Evolutionary conservation across 1,140 invertebrate species (phyloP), one percentile per base, ranked within the genome.

Genomic region (Sminthurinus signatus): DNA sequence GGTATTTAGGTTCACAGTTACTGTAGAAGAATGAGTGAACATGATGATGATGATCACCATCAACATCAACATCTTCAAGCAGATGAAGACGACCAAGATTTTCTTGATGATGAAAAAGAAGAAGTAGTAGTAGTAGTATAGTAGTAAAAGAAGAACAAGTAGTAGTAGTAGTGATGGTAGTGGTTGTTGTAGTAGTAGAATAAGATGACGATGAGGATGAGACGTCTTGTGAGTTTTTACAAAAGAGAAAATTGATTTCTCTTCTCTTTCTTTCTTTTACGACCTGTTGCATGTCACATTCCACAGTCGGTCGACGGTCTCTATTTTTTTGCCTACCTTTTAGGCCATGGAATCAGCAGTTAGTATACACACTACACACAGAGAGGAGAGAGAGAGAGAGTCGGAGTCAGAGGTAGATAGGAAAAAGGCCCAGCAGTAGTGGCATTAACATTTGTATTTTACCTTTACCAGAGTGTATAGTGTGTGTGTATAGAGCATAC

Each of bases 211-310:
- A 36, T 36, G 15, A 52, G 5, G 14, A 52, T 29, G 27, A 27
- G 23, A 52, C 14, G 15, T 17, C 10, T 52, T 52, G 19, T 27
- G 23, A 52, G 50, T 52, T 52, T 52, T 27, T 28, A 52, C 50
- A 27, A 52, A 52, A 52, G 50, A 23, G 50, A 52, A 52, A 52
- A 52, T 52, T 52, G 50, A 52, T 52, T 52, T 52, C 23, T 23
- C 23, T 23, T 52, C 44, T 48, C 50, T 52, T 52, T 52, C 50
- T 52, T 25, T 52, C 50, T 52, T 52, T 52, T 52, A 52, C 50
- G 50, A 52, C 50, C 50, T 52, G 50, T 52, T 52, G 50, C 50
- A 52, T 52, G 46, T 25, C 50, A 52, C 50, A 52, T 52, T 52
- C 50, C 50, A 19, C 23, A 15, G 50, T 23, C 50, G 50, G 50